Conservation (phyloP, 1,140 invertebrate genomes). For the Eurosta solidaginis region DNA sequence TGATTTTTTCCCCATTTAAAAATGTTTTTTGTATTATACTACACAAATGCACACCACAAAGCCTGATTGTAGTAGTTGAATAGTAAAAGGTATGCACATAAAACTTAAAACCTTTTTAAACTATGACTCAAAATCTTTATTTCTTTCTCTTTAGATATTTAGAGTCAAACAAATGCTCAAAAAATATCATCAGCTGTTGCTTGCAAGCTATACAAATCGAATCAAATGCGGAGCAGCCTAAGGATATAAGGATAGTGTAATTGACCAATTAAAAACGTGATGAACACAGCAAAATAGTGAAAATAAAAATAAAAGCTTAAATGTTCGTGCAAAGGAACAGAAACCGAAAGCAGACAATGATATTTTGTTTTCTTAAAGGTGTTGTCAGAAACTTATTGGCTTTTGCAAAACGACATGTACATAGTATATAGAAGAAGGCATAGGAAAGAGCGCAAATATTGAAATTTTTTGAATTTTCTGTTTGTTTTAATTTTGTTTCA, state of each 20-base stretch:
- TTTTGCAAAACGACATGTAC: not conserved
- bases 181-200: not conserved
- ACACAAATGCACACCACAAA: too few relatives aligned
- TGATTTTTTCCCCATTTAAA: too few relatives aligned
- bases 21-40: too few relatives aligned
- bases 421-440: not conserved
- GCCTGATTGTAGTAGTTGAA: not conserved
- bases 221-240: not conserved
- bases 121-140: not conserved
- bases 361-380: not conserved
- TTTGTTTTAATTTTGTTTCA: not conserved
- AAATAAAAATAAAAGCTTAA: not conserved
- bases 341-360: not conserved
- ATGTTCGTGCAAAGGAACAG: not conserved
- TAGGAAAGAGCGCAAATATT: too few relatives aligned
- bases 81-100: too few relatives aligned
- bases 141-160: slow-evolving; percentile 6
- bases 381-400: not conserved
- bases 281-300: not conserved
- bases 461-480: not conserved
- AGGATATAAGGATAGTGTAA: not conserved
- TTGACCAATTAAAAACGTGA: not conserved
- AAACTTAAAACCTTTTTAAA: too few relatives aligned
- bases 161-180: not conserved
- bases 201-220: not conserved